A percentile compares a stretch with the other conserved stretches of the same genome.
Conservation (phyloP, 2,797 vertebrate species). For the Scyliorhinus canicula region DNA sequence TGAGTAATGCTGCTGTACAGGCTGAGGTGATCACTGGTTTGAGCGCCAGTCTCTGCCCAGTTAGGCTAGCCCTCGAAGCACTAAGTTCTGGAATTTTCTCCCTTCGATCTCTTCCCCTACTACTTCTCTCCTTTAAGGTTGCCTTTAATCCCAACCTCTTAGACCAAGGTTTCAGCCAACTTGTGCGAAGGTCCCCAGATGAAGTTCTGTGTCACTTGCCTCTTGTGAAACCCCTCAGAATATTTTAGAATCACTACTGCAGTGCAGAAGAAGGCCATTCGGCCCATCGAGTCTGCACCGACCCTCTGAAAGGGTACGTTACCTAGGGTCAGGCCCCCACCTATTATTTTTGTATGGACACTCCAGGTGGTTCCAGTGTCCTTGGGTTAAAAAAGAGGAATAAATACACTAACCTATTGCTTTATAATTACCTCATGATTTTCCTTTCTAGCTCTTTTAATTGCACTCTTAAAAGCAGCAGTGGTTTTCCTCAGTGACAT, state of each 20-base stretch:
- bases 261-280: too few relatives aligned
- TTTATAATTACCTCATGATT: too few relatives aligned
- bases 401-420: too few relatives aligned
- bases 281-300: too few relatives aligned
- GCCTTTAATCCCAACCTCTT: not conserved
- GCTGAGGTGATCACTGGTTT: not conserved
- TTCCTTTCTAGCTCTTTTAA: too few relatives aligned
- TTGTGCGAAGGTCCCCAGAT: not conserved
- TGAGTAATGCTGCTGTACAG: not conserved
- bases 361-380: not conserved
- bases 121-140: not conserved
- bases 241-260: too few relatives aligned
- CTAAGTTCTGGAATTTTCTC: not conserved
- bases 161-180: too few relatives aligned
- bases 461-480: too few relatives aligned
- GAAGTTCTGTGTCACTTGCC: not conserved
- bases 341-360: not conserved
- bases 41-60: too few relatives aligned
- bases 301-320: too few relatives aligned
- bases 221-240: not conserved
- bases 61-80: not conserved
- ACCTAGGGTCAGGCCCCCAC: too few relatives aligned
- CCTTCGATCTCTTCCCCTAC: not conserved
- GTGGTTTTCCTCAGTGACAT: too few relatives aligned
- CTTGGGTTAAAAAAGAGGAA: not conserved